These are phyloP conservation scores for Reticulitermes lucifugus DNA, from an alignment of 2,888 invertebrate genomes.

Conservation along the genomic window DNA sequence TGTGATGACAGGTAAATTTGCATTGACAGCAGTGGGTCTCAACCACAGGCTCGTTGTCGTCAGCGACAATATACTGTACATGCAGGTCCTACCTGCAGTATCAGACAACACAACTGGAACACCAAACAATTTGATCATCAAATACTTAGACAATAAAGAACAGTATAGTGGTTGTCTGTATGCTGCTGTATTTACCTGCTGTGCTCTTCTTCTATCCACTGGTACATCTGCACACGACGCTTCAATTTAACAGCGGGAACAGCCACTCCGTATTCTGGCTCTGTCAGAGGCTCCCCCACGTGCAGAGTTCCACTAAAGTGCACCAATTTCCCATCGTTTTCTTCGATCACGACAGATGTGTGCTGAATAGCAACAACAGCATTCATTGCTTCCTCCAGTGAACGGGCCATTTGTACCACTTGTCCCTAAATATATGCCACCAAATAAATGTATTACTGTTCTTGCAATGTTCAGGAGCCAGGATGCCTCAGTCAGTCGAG, in stretches of 20 bases:
- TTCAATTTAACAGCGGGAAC: constrained; percentile 86
- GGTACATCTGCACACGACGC: constrained; percentile 91
- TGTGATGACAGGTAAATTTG: too few species aligned
- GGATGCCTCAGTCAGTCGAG: too few species aligned
- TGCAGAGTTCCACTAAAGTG: constrained; percentile 81
- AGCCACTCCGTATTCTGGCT: constrained; percentile 87
- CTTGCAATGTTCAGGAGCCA: background rate
- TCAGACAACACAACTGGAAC: too few species aligned
- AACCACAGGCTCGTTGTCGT: too few species aligned
- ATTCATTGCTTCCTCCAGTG: constrained; percentile 82
- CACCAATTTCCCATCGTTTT: constrained; percentile 80
- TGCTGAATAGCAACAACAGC: constrained; percentile 67
- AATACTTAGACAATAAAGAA: too few species aligned
- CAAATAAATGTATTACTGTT: background rate
- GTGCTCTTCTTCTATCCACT: constrained; percentile 87
- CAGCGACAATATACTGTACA: too few species aligned
- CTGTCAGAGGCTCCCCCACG: constrained; percentile 84
- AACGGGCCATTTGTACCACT: constrained; percentile 82
- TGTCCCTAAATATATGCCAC: constrained; percentile 69
- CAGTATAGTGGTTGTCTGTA: too few species aligned
- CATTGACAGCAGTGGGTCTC: too few species aligned
- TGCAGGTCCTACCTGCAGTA: too few species aligned
- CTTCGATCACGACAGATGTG: constrained; percentile 64
- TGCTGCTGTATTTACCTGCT: constrained; percentile 30
- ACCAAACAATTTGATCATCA: too few species aligned